Base-by-base conservation (phyloP, 1,140 invertebrate genomes). In the Mycetomoellerius zeteki region DNA sequence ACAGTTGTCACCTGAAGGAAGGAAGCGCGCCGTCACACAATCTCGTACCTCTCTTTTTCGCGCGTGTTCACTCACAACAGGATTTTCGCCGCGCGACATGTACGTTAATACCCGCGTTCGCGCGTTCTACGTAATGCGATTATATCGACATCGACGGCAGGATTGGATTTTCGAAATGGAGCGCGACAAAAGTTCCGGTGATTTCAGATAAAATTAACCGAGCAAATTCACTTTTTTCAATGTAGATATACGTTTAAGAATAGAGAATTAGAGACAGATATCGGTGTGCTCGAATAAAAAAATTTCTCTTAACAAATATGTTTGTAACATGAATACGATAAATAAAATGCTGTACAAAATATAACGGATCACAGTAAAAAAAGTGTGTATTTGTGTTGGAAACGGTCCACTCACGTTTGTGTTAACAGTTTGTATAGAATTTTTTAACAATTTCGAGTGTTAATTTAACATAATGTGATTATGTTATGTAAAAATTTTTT, bases 1-100 rank as follows among this genome's bases (percentile, higher is more conserved):
- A 97, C 96, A 30, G 96, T 97, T 76, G 96, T 96, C 81, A 96
- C 95, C 96, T 96, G 64, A 10, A 21, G 90, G 91, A 89, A 78
- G 71, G 37, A n/a, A 73, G 52, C 27, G 67, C 30, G 19, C 24
- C 47, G 27, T n/a, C 33, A 47, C 50, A 19, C 43, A 67, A 73
- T 56, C 71, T n/a, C 24, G 6, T 7, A 10, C 37, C 16, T 24
- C 54, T 30, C 65, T 24, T 37, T 24, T 7, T 24, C 65, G 37
- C 76, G 27, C 56, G 58, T 33, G 30, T n/a, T 43, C 75, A 12
- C 14, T 56, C 47, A 37, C 47, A 37, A 73, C 30, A n/a, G 65
- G 65, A 72, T 56, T 52, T 81, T 72, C 33, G 10, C 65, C 47
- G n/a, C 33, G 43, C 24, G 50, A 7, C 71, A 19, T 24, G 71